phyloP scores from a whole-genome alignment of 2,113 vertebrate genomes.

The Syngnathus scovelli region DNA sequence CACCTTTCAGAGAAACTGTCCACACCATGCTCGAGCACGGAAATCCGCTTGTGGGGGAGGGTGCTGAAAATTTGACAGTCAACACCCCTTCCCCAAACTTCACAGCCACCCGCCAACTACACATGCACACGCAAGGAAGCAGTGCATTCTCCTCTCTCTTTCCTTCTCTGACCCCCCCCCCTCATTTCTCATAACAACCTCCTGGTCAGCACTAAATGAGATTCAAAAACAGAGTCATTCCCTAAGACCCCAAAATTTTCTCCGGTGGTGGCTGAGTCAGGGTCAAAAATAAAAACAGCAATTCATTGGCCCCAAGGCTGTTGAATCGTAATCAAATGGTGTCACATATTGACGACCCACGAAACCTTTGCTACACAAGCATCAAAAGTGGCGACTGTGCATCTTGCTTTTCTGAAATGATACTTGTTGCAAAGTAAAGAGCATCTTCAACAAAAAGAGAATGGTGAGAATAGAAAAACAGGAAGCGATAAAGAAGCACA shows the following conservation, averaged over 20 bases:
- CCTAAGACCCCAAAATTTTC: conserved; percentile 18
- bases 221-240: conserved; percentile 48
- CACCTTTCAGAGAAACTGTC: conserved; percentile 65
- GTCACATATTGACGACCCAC: not conserved
- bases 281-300: conserved; percentile 12
- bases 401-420: not conserved
- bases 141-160: conserved; percentile 11
- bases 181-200: conserved; percentile 24
- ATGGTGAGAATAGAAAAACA: no score
- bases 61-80: conserved; percentile 12
- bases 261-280: conserved; percentile 14
- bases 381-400: not conserved
- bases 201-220: conserved; percentile 16
- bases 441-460: not conserved
- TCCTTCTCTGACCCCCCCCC: conserved; percentile 4
- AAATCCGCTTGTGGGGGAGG: conserved; percentile 64
- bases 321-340: conserved; percentile 3
- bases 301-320: not conserved
- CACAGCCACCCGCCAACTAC: conserved; percentile 56
- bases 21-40: conserved; percentile 59
- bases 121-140: conserved; percentile 25
- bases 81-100: conserved; percentile 71
- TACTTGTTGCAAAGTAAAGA: not conserved
- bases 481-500: no score
- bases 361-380: not conserved